Conservation (phyloP, 1,140 invertebrate species). For the Piezodorus guildinii region DNA sequence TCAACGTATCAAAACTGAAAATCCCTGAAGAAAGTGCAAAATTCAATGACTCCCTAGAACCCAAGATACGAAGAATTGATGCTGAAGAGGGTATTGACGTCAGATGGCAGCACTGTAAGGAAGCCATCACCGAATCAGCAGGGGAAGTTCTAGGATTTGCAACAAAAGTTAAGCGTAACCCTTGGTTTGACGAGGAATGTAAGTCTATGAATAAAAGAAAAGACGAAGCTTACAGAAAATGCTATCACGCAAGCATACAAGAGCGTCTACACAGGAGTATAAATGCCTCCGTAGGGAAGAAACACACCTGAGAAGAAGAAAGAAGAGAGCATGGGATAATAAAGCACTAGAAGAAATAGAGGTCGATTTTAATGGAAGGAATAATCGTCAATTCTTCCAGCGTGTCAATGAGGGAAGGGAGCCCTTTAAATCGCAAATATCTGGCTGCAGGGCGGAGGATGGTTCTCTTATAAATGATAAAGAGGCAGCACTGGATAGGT, state of each 20-base stretch:
- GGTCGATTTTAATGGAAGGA: neutral
- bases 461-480: too few relatives aligned
- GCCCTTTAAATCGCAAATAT: too few relatives aligned
- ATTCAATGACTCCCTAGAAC: neutral
- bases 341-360: neutral
- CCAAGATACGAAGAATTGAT: neutral
- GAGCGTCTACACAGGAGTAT: slow-evolving; percentile 1
- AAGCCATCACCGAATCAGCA: neutral
- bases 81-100: neutral
- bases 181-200: neutral
- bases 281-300: neutral
- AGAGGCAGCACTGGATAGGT: too few relatives aligned
- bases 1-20: neutral
- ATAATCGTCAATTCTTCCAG: neutral
- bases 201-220: neutral
- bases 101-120: too few relatives aligned
- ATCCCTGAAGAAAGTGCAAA: neutral
- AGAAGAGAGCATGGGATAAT: slow-evolving; percentile 8
- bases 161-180: neutral
- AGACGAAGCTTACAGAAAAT: neutral
- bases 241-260: neutral
- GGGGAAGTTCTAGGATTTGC: neutral
- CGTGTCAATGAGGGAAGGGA: too few relatives aligned
- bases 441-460: too few relatives aligned
- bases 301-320: neutral